phyloP scores from a whole-genome alignment of 2,113 vertebrate species.

The Grammomys dolichurus region DNA sequence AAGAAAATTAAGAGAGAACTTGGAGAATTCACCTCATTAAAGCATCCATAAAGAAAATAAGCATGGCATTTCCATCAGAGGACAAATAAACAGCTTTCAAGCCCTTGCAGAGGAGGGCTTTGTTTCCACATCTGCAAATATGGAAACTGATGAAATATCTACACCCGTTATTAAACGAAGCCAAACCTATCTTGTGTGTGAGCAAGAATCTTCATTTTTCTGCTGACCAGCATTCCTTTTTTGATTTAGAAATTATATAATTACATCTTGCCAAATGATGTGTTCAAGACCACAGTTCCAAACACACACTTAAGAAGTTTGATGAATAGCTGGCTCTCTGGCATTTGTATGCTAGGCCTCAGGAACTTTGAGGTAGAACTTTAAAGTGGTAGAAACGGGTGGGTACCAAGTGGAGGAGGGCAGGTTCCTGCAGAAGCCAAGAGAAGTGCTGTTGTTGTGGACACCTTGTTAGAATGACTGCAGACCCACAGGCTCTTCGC shows the following conservation, averaged over 20 bases:
- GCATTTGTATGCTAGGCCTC: not conserved
- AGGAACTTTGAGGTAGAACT: not conserved
- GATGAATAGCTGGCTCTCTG: not conserved
- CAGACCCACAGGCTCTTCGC: not conserved
- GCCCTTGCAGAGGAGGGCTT: not conserved
- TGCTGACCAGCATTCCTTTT: not conserved
- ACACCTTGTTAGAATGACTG: not conserved
- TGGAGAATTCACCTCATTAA: not conserved
- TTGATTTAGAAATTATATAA: not conserved
- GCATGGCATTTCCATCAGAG: not conserved
- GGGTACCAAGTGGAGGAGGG: fast-evolving
- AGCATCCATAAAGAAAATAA: not conserved
- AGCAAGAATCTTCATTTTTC: not conserved
- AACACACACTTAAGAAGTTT: not conserved
- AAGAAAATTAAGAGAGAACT: not conserved
- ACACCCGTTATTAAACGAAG: not conserved
- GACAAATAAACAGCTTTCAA: not conserved
- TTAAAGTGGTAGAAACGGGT: not conserved
- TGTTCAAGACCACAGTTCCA: not conserved
- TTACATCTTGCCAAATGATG: not conserved
- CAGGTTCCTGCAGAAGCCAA: not conserved
- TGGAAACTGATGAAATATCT: no score
- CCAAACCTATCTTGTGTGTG: not conserved
- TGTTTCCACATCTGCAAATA: not conserved
- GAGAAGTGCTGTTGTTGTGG: not conserved